These are phyloP conservation scores for Scomber colias DNA, from an alignment of 2,113 vertebrate species.

Conservation along the genomic window DNA sequence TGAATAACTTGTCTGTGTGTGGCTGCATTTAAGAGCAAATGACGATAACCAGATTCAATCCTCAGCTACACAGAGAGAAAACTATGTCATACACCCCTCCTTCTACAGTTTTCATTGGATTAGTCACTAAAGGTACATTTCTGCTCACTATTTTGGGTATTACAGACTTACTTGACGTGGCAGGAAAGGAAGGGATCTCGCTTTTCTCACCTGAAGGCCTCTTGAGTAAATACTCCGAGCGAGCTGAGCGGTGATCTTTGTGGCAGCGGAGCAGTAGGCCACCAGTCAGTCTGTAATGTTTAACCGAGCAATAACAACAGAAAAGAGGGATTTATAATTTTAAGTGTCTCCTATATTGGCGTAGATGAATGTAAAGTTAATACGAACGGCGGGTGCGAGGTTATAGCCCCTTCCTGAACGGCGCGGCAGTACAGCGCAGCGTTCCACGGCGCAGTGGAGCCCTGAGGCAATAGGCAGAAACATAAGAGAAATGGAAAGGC, in stretches of 20 bases:
- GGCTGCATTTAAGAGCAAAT: conserved; percentile 34
- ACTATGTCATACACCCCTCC: neutral
- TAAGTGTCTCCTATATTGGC: conserved; percentile 68
- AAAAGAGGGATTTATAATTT: conserved; percentile 67
- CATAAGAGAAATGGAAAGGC: conserved; percentile 80
- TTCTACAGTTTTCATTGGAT: neutral
- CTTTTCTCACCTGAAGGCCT: conserved; percentile 21
- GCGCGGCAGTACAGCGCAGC: conserved; percentile 20
- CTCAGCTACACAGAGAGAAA: conserved; percentile 1
- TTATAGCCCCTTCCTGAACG: conserved; percentile 74
- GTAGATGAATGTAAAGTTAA: conserved; percentile 74
- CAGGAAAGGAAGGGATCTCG: neutral
- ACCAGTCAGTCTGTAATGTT: conserved; percentile 53
- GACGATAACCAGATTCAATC: conserved; percentile 29
- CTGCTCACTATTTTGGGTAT: neutral
- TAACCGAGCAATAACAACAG: conserved; percentile 70
- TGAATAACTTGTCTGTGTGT: conserved; percentile 28
- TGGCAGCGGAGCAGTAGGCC: conserved; percentile 43
- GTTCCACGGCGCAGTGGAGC: conserved; percentile 63
- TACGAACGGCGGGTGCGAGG: conserved; percentile 67
- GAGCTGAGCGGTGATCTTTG: conserved; percentile 14
- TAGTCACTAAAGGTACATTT: neutral
- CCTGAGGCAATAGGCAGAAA: conserved; percentile 78
- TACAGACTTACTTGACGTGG: neutral
- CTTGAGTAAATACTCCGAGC: conserved; percentile 31